phyloP scores from a whole-genome alignment of 2,797 vertebrate genomes.

The Tadarida brasiliensis region DNA sequence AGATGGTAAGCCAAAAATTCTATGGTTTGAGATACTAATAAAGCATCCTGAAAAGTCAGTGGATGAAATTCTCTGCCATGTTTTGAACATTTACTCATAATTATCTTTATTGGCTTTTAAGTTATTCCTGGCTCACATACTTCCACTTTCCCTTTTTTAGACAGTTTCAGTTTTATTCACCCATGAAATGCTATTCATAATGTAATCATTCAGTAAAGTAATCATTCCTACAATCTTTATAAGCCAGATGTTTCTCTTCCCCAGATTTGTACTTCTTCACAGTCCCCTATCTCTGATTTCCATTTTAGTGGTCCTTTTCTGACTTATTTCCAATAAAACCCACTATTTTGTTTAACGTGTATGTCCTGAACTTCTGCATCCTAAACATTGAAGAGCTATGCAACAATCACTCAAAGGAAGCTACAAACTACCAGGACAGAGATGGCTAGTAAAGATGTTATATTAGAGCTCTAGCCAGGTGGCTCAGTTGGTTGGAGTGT shows the following conservation, averaged over 20 bases:
- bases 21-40: not conserved
- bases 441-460: not conserved
- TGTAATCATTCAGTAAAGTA: not conserved
- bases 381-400: conserved; percentile 53
- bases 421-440: not conserved
- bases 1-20: conserved; percentile 36
- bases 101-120: conserved; percentile 63
- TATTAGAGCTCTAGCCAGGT: not conserved
- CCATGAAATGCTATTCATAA: conserved; percentile 25
- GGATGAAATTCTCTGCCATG: conserved; percentile 9
- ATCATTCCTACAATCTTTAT: conserved; percentile 55
- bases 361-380: conserved; percentile 42
- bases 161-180: conserved; percentile 42
- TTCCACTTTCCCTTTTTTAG: conserved; percentile 20
- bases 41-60: conserved; percentile 2
- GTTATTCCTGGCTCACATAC: conserved; percentile 47
- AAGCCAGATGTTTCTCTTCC: conserved; percentile 54
- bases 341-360: conserved; percentile 24
- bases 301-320: conserved; percentile 38
- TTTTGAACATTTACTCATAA: conserved; percentile 50
- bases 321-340: conserved; percentile 55
- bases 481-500: not conserved
- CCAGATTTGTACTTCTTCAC: conserved; percentile 52
- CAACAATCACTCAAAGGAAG: conserved; percentile 28
- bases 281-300: conserved; percentile 29